Evolutionary conservation across 2,888 invertebrate genomes (phyloP).

Genomic region (Melanargia galathea): DNA sequence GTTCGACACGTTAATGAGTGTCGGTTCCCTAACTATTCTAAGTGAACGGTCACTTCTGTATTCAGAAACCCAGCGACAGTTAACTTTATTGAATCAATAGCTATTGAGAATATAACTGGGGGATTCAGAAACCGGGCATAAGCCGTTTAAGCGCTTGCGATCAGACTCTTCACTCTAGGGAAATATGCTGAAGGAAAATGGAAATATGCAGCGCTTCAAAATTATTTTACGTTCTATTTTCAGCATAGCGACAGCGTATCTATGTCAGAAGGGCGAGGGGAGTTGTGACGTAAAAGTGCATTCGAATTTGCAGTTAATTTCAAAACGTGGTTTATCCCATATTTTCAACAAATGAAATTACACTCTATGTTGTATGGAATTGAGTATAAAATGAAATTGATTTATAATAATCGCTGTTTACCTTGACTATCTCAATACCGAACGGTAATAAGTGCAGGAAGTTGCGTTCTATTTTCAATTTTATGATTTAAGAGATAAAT

Average conservation of each 20-base stretch:
- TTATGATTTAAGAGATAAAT: conserved; percentile 35
- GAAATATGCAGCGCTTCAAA: too few species aligned
- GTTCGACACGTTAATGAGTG: conserved; percentile 24
- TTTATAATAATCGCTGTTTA: conserved; percentile 37
- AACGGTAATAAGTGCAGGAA: conserved; percentile 46
- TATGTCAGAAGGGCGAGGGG: conserved; percentile 70
- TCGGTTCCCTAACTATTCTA: too few species aligned
- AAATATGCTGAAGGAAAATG: too few species aligned
- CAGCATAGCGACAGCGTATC: conserved; percentile 64
- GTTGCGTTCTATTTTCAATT: conserved; percentile 42
- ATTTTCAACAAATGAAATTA: conserved; percentile 39
- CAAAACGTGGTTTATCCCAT: conserved; percentile 45
- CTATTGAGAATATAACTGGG: too few species aligned
- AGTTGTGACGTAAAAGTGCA: conserved; percentile 66
- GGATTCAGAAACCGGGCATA: too few species aligned
- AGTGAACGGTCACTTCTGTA: too few species aligned
- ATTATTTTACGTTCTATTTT: conserved; percentile 51
- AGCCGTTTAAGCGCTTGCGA: conserved; percentile 34
- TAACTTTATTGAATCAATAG: too few species aligned
- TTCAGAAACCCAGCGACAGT: too few species aligned
- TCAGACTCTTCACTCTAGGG: conserved; percentile 27
- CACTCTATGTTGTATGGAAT: conserved; percentile 39
- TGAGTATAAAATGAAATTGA: conserved; percentile 46
- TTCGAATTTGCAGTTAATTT: conserved; percentile 50
- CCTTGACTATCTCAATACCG: conserved; percentile 44